Conservation (phyloP, 2,113 vertebrate species). For the Camelus bactrianus region DNA sequence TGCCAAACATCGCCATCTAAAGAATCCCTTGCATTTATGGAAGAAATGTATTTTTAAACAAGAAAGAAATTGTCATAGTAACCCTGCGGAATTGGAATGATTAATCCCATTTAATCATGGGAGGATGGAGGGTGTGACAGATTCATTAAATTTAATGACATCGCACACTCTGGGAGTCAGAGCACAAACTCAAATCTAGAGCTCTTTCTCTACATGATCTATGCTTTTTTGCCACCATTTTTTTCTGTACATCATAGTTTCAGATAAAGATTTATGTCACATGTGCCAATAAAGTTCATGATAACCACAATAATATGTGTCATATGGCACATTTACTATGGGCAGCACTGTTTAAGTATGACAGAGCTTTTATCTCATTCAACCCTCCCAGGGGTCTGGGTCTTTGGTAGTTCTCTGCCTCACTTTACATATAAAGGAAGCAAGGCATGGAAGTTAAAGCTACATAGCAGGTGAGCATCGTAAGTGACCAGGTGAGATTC, state of each 20-base stretch:
- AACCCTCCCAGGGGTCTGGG: accelerated
- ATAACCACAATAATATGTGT: neutral
- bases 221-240: neutral
- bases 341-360: neutral
- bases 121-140: neutral
- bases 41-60: neutral
- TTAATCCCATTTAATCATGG: neutral
- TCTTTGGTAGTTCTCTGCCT: neutral
- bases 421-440: neutral
- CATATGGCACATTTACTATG: neutral
- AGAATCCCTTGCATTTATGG: neutral
- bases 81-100: neutral
- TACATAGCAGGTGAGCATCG: neutral
- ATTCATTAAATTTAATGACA: neutral
- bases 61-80: neutral
- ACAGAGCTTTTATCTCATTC: neutral
- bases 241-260: neutral
- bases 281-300: neutral
- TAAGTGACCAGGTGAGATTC: neutral
- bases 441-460: neutral
- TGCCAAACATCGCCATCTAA: neutral
- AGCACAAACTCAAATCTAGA: neutral
- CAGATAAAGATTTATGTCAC: neutral
- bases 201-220: neutral
- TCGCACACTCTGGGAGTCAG: neutral